phyloP scores from a whole-genome alignment of 1,140 invertebrate species.

The Myzus persicae region DNA sequence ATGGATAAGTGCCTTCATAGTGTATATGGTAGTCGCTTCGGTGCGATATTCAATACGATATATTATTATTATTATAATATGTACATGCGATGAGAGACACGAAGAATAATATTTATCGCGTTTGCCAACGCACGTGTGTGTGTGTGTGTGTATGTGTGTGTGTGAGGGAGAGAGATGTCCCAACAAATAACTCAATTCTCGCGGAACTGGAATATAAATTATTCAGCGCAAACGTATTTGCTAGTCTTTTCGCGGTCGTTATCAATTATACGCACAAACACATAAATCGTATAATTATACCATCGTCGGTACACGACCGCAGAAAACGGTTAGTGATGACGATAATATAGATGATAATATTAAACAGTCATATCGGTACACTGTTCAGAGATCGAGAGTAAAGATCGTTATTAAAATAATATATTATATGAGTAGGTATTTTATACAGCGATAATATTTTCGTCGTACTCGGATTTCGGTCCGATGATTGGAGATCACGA shows the following conservation, averaged over 20 bases:
- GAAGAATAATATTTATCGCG: not conserved
- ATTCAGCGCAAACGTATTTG: not conserved
- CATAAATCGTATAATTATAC: not conserved
- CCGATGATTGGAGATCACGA: too few species aligned
- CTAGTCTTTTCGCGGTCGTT: not conserved
- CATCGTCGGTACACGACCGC: not conserved
- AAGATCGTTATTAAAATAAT: not conserved
- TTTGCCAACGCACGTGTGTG: not conserved
- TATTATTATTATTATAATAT: not conserved
- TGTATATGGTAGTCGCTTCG: not conserved
- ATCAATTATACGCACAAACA: not conserved
- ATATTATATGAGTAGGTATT: too few species aligned
- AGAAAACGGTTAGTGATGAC: not conserved
- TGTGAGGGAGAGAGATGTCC: not conserved
- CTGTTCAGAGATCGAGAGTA: not conserved
- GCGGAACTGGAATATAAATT: constrained; percentile 27
- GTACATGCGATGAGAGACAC: not conserved
- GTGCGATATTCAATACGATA: not conserved
- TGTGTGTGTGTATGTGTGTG: not conserved
- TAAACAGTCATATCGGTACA: not conserved
- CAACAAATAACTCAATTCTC: not conserved
- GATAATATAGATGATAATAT: not conserved
- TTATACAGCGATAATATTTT: too few species aligned
- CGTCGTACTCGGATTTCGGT: too few species aligned
- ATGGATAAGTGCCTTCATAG: not conserved